Percentiles rank a stretch among this genome's conserved stretches.
phyloP scores from a whole-genome alignment of 2,797 vertebrate species.

The Morus bassanus region DNA sequence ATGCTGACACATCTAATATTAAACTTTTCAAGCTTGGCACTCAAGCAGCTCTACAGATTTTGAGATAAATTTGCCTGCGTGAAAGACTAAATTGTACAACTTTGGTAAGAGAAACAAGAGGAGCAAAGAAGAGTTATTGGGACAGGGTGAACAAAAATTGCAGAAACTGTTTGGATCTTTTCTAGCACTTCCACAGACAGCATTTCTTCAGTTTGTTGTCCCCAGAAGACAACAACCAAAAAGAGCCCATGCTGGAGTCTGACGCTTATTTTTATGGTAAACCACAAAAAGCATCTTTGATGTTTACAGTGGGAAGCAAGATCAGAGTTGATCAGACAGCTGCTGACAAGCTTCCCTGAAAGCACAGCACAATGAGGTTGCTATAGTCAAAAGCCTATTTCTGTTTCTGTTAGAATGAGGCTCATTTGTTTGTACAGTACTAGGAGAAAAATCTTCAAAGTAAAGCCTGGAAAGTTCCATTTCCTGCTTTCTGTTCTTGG shows the following conservation, averaged over 20 bases:
- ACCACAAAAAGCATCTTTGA: slow-evolving; percentile 69
- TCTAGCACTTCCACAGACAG: slow-evolving; percentile 10
- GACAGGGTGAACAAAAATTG: background rate
- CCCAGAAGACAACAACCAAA: background rate
- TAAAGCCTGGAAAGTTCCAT: background rate
- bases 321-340: slow-evolving; percentile 69
- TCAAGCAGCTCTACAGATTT: background rate
- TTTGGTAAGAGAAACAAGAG: background rate
- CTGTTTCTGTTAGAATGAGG: slow-evolving; percentile 31
- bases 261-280: slow-evolving; percentile 64
- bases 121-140: background rate
- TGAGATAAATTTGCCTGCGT: background rate
- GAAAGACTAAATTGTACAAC: background rate
- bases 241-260: slow-evolving; percentile 36
- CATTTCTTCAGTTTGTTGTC: background rate
- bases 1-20: background rate
- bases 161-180: background rate
- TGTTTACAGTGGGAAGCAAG: slow-evolving; percentile 64
- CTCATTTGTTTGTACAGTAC: slow-evolving; percentile 51
- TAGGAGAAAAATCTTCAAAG: background rate
- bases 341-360: slow-evolving; percentile 62
- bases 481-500: background rate
- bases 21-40: background rate
- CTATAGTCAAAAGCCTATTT: slow-evolving; percentile 61
- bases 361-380: slow-evolving; percentile 60